Conservation (phyloP, 2,797 vertebrate genomes). For the Rhabdomys pumilio region DNA sequence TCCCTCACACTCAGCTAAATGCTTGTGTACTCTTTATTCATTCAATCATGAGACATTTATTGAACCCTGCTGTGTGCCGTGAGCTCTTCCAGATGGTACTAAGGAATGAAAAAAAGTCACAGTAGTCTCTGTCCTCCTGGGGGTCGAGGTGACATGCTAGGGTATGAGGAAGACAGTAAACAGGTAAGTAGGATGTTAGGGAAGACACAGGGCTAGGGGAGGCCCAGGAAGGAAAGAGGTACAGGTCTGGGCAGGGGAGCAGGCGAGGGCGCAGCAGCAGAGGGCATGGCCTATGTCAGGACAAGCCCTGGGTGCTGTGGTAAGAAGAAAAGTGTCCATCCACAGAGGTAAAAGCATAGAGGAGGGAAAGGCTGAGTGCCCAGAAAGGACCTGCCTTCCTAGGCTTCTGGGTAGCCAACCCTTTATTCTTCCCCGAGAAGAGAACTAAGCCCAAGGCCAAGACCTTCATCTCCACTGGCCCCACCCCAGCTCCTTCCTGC, state of each 20-base stretch:
- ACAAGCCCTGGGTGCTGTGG: not conserved
- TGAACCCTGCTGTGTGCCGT: not conserved
- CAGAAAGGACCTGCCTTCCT: not conserved
- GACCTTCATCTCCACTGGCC: slow-evolving; percentile 58
- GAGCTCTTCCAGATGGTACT: slow-evolving; percentile 37
- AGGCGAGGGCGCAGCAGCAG: not conserved
- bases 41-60: not conserved
- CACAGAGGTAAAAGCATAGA: not conserved
- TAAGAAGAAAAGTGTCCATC: not conserved
- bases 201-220: not conserved
- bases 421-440: not conserved
- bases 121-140: not conserved
- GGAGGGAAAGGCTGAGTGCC: not conserved
- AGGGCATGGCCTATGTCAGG: not conserved
- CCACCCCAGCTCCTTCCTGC: slow-evolving; percentile 77
- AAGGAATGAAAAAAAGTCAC: not conserved
- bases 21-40: not conserved
- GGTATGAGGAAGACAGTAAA: not conserved
- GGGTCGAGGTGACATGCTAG: not conserved
- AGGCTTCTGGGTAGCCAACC: not conserved
- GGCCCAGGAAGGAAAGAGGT: not conserved
- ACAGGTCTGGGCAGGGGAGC: not conserved
- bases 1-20: too few relatives aligned
- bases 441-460: not conserved
- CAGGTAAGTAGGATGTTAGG: not conserved